Evolutionary conservation across 92 coral and sea anemone genomes (phyloP).

Genomic region (Paramuricea clavata): DNA sequence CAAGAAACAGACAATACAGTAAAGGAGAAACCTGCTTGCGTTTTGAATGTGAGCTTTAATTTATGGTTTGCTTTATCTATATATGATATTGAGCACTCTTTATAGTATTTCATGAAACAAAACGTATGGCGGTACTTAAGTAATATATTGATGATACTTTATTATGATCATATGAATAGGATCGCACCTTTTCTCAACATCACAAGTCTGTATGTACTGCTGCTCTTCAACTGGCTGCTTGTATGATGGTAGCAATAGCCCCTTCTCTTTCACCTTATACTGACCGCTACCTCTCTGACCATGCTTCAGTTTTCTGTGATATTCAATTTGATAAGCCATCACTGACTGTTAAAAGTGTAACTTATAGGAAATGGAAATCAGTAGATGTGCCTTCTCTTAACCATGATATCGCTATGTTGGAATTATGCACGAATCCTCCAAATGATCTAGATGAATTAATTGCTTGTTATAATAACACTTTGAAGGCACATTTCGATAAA

Average conservation of each 20-base stretch:
- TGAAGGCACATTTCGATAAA: conserved; percentile 40
- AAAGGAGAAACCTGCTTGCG: too few relatives aligned
- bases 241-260: background rate
- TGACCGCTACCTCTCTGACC: conserved; percentile 30
- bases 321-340: background rate
- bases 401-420: conserved; percentile 34
- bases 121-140: too few relatives aligned
- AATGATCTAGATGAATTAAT: conserved; percentile 45
- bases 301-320: background rate
- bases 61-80: too few relatives aligned
- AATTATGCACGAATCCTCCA: conserved; percentile 23
- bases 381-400: conserved; percentile 43
- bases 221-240: background rate
- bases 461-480: conserved; percentile 27
- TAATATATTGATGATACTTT: too few relatives aligned
- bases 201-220: background rate
- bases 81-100: too few relatives aligned
- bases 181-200: background rate
- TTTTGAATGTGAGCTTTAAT: too few relatives aligned
- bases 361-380: conserved; percentile 40
- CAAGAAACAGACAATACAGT: too few relatives aligned
- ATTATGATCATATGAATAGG: too few relatives aligned
- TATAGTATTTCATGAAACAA: too few relatives aligned
- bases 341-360: conserved; percentile 4
- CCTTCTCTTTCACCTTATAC: background rate